Percentiles rank a stretch among this genome's conserved stretches.
Evolutionary conservation across 2,888 invertebrate species (phyloP).

Genomic region (Eilema caniola): DNA sequence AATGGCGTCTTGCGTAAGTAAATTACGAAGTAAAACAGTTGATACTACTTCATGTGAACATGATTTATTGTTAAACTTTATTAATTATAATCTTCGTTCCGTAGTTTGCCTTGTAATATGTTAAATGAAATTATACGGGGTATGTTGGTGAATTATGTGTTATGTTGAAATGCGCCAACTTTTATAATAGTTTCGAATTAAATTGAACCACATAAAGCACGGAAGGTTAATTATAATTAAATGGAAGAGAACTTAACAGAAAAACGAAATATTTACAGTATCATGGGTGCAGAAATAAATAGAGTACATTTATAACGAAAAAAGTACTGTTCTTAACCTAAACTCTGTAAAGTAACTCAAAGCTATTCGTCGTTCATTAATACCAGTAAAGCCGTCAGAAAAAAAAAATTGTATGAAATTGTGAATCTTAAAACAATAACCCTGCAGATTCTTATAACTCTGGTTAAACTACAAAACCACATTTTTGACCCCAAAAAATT

Average conservation of each 20-base stretch:
- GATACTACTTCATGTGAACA: conserved; percentile 35
- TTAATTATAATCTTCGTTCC: conserved; percentile 66
- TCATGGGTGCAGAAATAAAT: too few species aligned
- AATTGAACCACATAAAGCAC: neutral
- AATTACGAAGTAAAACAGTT: conserved; percentile 44
- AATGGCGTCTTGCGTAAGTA: conserved; percentile 45
- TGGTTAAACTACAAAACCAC: neutral
- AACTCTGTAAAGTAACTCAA: too few species aligned
- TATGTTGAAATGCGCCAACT: neutral
- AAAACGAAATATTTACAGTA: too few species aligned
- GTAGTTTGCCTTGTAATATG: conserved; percentile 58
- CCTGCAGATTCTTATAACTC: neutral
- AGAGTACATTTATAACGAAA: too few species aligned
- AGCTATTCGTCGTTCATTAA: too few species aligned
- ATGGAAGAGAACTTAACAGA: too few species aligned
- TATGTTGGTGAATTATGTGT: conserved; percentile 21
- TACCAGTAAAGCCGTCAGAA: too few species aligned
- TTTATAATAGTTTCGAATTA: neutral
- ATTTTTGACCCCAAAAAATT: conserved; percentile 6
- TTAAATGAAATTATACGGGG: conserved; percentile 50
- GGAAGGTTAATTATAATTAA: neutral
- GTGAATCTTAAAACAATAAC: neutral
- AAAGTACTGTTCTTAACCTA: too few species aligned
- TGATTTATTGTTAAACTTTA: conserved; percentile 63
- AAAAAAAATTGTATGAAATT: neutral